A percentile compares a stretch with the other conserved stretches of the same genome.
Conservation (phyloP, 2,888 invertebrate species). For the Aspidiotus destructor region DNA sequence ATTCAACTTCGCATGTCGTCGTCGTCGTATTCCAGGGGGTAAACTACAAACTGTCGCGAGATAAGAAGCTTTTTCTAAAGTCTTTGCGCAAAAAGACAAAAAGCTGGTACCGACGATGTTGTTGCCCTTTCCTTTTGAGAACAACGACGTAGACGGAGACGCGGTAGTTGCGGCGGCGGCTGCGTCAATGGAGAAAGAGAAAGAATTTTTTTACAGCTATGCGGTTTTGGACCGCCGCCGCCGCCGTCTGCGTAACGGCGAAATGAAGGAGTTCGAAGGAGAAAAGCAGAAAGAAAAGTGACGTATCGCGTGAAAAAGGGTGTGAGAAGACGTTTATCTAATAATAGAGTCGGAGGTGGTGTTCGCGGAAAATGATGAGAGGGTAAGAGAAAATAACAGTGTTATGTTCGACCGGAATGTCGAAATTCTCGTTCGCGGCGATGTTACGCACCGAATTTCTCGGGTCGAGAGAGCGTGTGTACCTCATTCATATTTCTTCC, state of each 20-base stretch:
- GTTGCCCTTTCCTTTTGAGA: not conserved
- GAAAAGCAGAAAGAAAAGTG: not conserved
- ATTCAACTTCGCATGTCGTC: too few species aligned
- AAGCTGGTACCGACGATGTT: not conserved
- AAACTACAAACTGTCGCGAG: too few species aligned
- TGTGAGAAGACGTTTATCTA: constrained; percentile 31
- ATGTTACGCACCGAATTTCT: too few species aligned
- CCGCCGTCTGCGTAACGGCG: not conserved
- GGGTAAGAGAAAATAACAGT: not conserved
- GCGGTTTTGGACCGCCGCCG: not conserved
- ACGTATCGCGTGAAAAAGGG: constrained; percentile 17
- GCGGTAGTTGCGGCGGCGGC: not conserved
- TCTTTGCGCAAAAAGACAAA: too few species aligned
- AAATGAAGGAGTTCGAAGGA: not conserved
- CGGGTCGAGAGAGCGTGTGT: too few species aligned
- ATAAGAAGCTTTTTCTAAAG: too few species aligned
- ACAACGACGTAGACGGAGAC: not conserved
- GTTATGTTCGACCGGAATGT: constrained; percentile 1
- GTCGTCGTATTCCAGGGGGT: too few species aligned
- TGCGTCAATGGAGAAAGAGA: not conserved
- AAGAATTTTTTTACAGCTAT: too few species aligned
- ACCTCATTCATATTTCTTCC: too few species aligned
- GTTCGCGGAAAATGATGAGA: not conserved
- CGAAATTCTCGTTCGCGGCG: not conserved
- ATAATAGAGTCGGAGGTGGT: constrained; percentile 24